Evolutionary conservation across 2,113 vertebrate genomes (phyloP), one percentile per base, ranked within the genome.

Genomic region (Phainopepla nitens): DNA sequence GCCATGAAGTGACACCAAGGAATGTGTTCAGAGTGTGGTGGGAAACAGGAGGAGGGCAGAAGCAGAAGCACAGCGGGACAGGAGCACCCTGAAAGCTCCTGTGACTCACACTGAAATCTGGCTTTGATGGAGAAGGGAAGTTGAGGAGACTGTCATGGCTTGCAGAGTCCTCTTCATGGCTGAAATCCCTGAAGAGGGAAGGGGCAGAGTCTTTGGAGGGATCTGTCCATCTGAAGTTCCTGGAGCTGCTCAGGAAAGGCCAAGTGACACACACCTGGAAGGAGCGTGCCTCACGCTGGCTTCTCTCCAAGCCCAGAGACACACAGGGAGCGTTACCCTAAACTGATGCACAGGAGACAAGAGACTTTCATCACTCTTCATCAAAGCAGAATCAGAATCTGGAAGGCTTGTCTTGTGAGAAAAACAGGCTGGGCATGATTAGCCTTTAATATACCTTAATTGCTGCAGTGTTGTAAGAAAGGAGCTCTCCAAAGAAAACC

Each of bases 331-430:
- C 1, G 0, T 7, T 25, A 56, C 19, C 75, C 87, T 41, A 4
- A 82, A 62, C 77, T 15, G 12, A 68, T 21, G 75, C 15, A 42
- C 66, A 33, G 49, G 24, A 91, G 64, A 84, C 39, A 73, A 80
- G 62, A 85, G 66, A 25, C 49, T 69, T 79, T 29, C 28, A 85
- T 61, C 15, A 1, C 7, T 68, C 90, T 39, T 62, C 79, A 91
- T 80, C 79, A 86, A 57, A 95, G 87, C 62, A 85, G 62, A 85
- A 82, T 35, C 62, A 62, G 75, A 82, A 80, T 94, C 82, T 70
- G 58, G 85, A 90, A 90, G 68, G 90, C 53, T 65, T 86, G 87
- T 35, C 85, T 81, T 80, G 66, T 72, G 85, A 95, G 90, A 70
- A 91, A 86, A 93, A 33, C 78, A 88, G 71, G 90, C 58, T 11